A percentile compares a stretch with the other conserved stretches of the same genome.
phyloP scores from a whole-genome alignment of 1,140 invertebrate genomes.

The Sminthurides bifidus region DNA sequence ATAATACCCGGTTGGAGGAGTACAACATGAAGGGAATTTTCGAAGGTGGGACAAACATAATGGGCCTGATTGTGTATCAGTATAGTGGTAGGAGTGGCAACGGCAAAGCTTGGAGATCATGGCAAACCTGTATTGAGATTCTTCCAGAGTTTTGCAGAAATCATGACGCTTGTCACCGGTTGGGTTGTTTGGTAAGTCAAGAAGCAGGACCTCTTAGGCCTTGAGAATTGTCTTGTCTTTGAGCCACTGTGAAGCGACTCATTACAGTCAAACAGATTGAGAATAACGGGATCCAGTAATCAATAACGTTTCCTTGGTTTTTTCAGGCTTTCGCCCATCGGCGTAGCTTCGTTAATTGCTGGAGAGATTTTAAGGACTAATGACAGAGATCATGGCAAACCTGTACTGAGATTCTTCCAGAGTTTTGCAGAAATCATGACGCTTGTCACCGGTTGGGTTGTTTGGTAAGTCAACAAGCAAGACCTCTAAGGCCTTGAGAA shows the following conservation, averaged over 20 bases:
- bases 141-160: slow-evolving; percentile 7
- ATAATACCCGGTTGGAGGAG: no score
- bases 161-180: slow-evolving; percentile 16
- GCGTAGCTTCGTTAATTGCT: neutral
- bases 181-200: slow-evolving; percentile 16
- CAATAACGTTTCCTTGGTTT: no score
- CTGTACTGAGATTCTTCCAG: slow-evolving; percentile 11
- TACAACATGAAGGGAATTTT: neutral
- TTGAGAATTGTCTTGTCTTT: no score
- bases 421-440: slow-evolving; percentile 4
- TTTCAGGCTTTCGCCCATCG: no score
- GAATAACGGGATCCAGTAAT: no score
- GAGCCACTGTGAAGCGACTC: no score
- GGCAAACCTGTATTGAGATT: slow-evolving; percentile 16
- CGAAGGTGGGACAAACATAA: slow-evolving; percentile 14
- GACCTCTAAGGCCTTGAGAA: no score
- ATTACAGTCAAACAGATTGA: no score
- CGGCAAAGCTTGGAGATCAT: slow-evolving; percentile 11
- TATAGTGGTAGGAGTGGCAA: slow-evolving; percentile 9
- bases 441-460: slow-evolving; percentile 13
- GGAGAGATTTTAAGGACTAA: neutral
- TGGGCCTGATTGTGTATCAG: slow-evolving; percentile 17
- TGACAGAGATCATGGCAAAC: slow-evolving; percentile 15
- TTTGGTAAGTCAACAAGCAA: no score
- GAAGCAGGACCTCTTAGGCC: no score